phyloP scores from a whole-genome alignment of 2,888 invertebrate species.

The Yponomeuta cagnagella region DNA sequence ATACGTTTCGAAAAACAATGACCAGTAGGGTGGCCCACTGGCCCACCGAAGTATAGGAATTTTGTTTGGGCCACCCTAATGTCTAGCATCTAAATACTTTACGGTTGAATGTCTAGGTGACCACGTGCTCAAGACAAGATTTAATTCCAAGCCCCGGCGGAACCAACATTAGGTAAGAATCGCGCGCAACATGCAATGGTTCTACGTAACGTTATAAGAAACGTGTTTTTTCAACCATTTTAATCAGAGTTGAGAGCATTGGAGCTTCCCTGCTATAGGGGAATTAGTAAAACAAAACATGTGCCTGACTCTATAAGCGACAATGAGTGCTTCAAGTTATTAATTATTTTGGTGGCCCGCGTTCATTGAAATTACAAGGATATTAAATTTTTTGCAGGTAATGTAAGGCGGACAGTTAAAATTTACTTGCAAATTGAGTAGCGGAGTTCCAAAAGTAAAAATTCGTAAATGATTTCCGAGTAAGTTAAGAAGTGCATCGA shows the following conservation, averaged over 20 bases:
- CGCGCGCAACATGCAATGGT: constrained; percentile 39
- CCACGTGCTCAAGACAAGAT: no score
- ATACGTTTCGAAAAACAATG: no score
- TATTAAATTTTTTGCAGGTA: neutral
- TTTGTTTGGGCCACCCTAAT: no score
- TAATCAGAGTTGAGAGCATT: neutral
- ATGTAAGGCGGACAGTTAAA: neutral
- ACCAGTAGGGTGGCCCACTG: no score
- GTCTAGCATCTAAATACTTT: no score
- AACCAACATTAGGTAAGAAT: constrained; percentile 23
- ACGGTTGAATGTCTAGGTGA: no score
- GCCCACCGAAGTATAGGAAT: no score
- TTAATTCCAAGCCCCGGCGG: neutral
- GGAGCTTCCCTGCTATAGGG: neutral
- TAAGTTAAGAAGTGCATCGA: neutral
- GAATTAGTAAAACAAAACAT: neutral
- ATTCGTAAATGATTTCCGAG: constrained; percentile 4
- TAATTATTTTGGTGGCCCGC: neutral
- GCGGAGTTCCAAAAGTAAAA: constrained; percentile 2
- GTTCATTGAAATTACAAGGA: neutral
- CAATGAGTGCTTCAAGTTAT: neutral
- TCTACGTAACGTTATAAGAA: constrained; percentile 36
- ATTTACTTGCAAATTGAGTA: neutral
- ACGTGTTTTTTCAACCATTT: constrained; percentile 36
- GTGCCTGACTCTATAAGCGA: neutral